Conservation (phyloP, 2,888 invertebrate species). For the Steromphala cineraria region DNA sequence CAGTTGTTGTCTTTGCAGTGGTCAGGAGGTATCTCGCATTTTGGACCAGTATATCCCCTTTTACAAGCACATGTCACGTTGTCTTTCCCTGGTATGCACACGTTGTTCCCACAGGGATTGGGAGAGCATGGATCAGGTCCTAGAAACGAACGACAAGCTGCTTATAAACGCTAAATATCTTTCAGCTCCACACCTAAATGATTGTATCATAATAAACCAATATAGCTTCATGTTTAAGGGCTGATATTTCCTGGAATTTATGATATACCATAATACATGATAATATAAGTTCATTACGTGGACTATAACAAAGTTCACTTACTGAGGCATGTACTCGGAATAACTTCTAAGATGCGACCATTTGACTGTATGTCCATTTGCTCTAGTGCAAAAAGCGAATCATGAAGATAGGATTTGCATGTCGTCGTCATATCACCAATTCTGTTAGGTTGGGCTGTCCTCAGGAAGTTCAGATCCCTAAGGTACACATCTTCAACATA, state of each 20-base stretch:
- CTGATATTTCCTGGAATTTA: no score
- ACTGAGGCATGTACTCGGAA: slow-evolving; percentile 4
- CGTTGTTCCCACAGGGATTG: not conserved
- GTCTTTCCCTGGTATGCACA: not conserved
- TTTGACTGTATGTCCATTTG: not conserved
- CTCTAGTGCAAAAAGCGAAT: not conserved
- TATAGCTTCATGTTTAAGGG: no score
- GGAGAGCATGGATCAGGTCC: not conserved
- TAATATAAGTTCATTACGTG: no score
- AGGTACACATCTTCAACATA: not conserved
- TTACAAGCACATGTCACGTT: not conserved
- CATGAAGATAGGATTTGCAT: not conserved
- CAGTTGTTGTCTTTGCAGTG: not conserved
- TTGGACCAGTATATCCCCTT: not conserved
- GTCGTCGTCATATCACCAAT: not conserved
- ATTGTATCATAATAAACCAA: no score
- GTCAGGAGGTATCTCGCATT: not conserved
- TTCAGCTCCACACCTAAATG: no score
- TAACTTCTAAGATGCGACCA: not conserved
- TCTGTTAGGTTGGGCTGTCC: not conserved
- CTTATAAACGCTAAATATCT: no score
- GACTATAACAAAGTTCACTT: not conserved
- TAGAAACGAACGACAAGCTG: not conserved
- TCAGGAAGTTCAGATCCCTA: not conserved
- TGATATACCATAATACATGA: no score